Conservation (phyloP, 2,888 invertebrate genomes). For the Cheilosia pagana region DNA sequence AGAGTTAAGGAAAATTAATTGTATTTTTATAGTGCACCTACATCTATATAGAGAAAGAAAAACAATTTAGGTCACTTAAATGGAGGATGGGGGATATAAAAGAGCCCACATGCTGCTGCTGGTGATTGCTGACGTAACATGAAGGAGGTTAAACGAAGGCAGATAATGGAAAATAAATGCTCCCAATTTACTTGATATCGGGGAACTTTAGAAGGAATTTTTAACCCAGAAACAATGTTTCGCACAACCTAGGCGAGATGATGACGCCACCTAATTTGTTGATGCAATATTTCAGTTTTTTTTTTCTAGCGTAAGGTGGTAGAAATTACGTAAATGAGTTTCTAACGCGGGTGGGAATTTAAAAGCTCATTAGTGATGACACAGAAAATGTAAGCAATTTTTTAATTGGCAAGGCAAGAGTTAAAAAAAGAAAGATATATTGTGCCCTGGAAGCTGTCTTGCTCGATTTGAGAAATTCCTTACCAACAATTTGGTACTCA, state of each 20-base stretch:
- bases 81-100: neutral
- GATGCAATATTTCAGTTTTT: slow-evolving; percentile 1
- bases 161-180: neutral
- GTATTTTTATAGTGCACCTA: slow-evolving; percentile 10
- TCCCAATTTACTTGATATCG: slow-evolving; percentile 22
- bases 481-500: too few species aligned
- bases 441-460: too few species aligned
- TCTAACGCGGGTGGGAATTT: neutral
- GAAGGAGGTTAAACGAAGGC: neutral
- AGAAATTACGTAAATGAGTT: neutral
- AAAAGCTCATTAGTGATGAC: neutral
- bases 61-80: slow-evolving; percentile 49
- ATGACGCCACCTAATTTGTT: slow-evolving; percentile 16
- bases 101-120: slow-evolving; percentile 18
- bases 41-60: neutral
- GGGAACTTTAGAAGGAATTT: slow-evolving; percentile 8
- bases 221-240: slow-evolving; percentile 20
- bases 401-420: neutral
- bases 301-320: neutral
- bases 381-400: neutral
- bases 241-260: slow-evolving; percentile 16
- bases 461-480: too few species aligned
- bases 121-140: neutral
- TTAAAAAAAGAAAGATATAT: neutral
- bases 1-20: slow-evolving; percentile 84